Conservation (phyloP, 2,797 vertebrate genomes). For the Phoxinus dragarum region DNA sequence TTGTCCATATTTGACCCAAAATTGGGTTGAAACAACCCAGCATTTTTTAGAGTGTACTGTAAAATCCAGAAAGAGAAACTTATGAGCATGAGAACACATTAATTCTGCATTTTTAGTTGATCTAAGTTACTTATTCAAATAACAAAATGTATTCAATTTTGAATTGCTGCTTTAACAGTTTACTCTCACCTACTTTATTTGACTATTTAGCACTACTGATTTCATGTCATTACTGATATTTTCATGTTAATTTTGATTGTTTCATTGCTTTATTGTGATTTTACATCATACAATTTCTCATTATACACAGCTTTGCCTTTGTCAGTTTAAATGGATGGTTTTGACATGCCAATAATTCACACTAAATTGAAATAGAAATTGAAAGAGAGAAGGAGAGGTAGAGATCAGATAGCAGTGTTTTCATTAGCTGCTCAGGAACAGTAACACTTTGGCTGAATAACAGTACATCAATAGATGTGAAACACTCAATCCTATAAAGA, state of each 20-base stretch:
- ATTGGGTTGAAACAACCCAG: no score
- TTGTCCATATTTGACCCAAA: no score
- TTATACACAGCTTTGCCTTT: not conserved
- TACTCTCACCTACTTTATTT: not conserved
- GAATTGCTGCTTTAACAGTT: no score
- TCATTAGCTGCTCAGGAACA: slow-evolving; percentile 14
- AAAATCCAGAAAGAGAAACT: not conserved
- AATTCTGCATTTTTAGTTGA: not conserved
- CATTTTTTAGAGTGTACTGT: not conserved
- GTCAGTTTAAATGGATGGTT: not conserved
- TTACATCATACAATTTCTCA: not conserved
- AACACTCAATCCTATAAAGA: not conserved
- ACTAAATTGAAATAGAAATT: not conserved
- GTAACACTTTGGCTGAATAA: not conserved
- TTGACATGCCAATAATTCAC: not conserved
- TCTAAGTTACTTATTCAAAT: no score
- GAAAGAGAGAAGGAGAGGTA: not conserved
- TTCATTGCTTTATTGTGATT: not conserved
- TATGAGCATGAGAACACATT: not conserved
- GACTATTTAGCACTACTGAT: not conserved
- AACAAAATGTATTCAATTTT: no score
- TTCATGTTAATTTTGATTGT: not conserved
- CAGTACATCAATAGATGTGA: not conserved
- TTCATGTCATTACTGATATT: not conserved
- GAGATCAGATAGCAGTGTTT: slow-evolving; percentile 17